Evolutionary conservation across 1,140 invertebrate species (phyloP).

Genomic region (Bombus fervidus): DNA sequence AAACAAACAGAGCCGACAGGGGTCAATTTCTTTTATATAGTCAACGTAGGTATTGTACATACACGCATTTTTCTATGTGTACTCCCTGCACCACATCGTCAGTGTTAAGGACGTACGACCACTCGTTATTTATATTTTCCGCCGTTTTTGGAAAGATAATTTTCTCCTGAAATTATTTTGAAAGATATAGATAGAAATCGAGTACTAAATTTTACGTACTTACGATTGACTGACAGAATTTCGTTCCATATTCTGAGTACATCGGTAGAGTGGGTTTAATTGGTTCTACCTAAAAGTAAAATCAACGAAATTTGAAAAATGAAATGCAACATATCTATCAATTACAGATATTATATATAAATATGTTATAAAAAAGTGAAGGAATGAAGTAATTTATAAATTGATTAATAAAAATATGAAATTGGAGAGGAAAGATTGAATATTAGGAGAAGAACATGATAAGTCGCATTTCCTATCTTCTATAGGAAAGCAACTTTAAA

Average conservation of each 20-base stretch:
- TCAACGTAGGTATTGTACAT: neutral
- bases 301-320: neutral
- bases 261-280: neutral
- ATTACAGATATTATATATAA: neutral
- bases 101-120: slow-evolving; percentile 84
- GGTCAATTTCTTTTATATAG: neutral
- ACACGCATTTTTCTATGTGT: slow-evolving; percentile 84
- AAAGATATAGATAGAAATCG: neutral
- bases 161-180: slow-evolving; percentile 71
- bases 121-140: slow-evolving; percentile 79
- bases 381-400: too few relatives aligned
- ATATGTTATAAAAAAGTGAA: too few relatives aligned
- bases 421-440: neutral
- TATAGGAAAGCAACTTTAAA: too few relatives aligned
- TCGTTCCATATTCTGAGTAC: too few relatives aligned
- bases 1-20: too few relatives aligned
- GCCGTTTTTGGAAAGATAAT: slow-evolving; percentile 80
- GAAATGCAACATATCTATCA: neutral
- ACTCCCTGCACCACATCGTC: slow-evolving; percentile 83
- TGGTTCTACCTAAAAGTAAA: neutral
- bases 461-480: too few relatives aligned
- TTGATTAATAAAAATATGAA: too few relatives aligned
- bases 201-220: neutral
- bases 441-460: too few relatives aligned
- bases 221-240: slow-evolving; percentile 20